These are phyloP conservation scores for Dreissena rostriformis DNA, from an alignment of 1,140 invertebrate genomes.

Conservation along the genomic window DNA sequence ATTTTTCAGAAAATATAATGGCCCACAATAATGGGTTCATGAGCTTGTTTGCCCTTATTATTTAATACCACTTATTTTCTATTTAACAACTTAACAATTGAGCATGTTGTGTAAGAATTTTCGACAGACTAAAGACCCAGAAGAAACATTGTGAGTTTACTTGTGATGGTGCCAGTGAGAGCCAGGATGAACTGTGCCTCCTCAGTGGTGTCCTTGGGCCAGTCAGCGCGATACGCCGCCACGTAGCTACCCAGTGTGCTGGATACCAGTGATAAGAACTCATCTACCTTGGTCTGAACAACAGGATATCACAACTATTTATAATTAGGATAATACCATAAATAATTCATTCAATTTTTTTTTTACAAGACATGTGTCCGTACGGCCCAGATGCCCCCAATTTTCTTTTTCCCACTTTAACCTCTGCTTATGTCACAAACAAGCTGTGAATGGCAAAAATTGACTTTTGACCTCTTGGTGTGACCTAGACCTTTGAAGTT, in stretches of 20 bases:
- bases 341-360: too few species aligned
- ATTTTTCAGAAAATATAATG: too few species aligned
- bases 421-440: too few species aligned
- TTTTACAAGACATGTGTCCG: too few species aligned
- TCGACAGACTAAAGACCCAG: neutral
- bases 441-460: too few species aligned
- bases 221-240: conserved; percentile 69
- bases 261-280: conserved; percentile 67
- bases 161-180: conserved; percentile 75
- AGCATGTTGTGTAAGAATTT: neutral
- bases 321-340: too few species aligned
- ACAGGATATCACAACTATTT: neutral
- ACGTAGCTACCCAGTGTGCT: conserved; percentile 72
- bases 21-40: too few species aligned
- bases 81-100: neutral
- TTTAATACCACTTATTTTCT: neutral
- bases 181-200: conserved; percentile 73
- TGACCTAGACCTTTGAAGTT: too few species aligned
- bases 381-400: too few species aligned
- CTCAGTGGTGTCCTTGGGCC: conserved; percentile 66
- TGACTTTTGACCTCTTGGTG: too few species aligned
- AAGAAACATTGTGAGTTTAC: conserved; percentile 54
- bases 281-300: conserved; percentile 71
- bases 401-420: too few species aligned
- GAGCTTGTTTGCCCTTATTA: too few species aligned